Evolutionary conservation across 2,113 vertebrate genomes (phyloP), one percentile per base, ranked within the genome.

Genomic region (Astatotilapia flaviijosephi): DNA sequence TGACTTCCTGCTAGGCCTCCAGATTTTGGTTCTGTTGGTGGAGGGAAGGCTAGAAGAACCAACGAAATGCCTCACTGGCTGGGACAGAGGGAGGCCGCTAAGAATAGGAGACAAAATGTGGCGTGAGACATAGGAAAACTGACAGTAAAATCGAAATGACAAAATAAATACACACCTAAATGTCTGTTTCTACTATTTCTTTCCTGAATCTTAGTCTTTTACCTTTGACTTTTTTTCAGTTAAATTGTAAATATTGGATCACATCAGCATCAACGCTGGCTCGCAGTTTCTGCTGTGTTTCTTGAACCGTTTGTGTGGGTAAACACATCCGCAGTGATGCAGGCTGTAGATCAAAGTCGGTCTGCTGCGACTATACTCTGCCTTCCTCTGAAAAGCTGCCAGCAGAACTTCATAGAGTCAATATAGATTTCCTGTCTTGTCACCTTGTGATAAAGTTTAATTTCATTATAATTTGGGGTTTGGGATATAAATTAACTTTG

Each of bases 61-160:
- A 96, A 31, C 95, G 94, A 37, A 96, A 96, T 0, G 95, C 95
- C 73, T 96, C 95, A 6, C 93, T 93, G 4, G 93, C 88, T 6
- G 95, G 93, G 70, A 95, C 95, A 4, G 94, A 95, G 2, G 95
- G 94, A 19, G 95, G 95, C 17, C 94, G 92, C 95, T 96, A 10
- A 9, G 53, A 45, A 77, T 6, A 23, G 65, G 17, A 86, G 9
- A 86, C 4, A 21, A 65, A 11, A 54, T 47, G 6, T 75, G 6
- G 5, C 12, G 21, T n/a, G 12, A 23, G 45, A 51, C 26, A 77
- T 26, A 77, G 2, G 28, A 77, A 77, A 31, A 31, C 14, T 49
- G 15, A 77, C 45, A 77, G 73, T 51, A 31, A 77, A 77, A 13
- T 51, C 10, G 2, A 51, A 51, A 19, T 13, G 45, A 77, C 45